phyloP scores from a whole-genome alignment of 2,888 invertebrate genomes.

The Congeria kusceri region DNA sequence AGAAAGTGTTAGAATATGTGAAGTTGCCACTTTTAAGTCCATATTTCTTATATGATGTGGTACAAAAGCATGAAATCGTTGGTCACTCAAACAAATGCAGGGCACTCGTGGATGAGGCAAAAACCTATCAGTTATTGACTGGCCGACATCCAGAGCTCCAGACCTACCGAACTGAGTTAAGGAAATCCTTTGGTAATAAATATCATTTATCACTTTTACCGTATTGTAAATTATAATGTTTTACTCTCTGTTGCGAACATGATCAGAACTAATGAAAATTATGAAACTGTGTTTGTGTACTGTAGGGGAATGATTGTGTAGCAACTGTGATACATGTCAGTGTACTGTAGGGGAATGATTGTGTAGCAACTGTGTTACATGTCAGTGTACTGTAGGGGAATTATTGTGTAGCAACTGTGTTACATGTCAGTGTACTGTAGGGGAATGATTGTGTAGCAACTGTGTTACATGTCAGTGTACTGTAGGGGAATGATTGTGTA shows the following conservation, averaged over 20 bases:
- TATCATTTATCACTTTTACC: not conserved
- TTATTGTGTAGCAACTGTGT: too few species aligned
- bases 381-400: too few species aligned
- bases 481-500: too few species aligned
- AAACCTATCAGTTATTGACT: conserved; percentile 86
- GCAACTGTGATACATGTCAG: too few species aligned
- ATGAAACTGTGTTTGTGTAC: not conserved
- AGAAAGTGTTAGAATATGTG: conserved; percentile 85
- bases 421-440: too few species aligned
- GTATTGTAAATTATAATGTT: not conserved
- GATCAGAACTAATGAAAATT: not conserved
- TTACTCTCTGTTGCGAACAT: too few species aligned
- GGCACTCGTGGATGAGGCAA: conserved; percentile 86
- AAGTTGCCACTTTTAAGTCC: conserved; percentile 86
- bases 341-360: too few species aligned
- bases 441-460: too few species aligned
- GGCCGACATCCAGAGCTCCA: conserved; percentile 85
- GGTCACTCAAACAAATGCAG: conserved; percentile 84
- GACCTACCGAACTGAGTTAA: conserved; percentile 84
- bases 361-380: too few species aligned
- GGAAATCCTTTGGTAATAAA: conserved; percentile 83
- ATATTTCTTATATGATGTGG: conserved; percentile 86
- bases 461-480: too few species aligned
- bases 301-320: too few species aligned
- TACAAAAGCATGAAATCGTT: conserved; percentile 84